Conservation (phyloP, 1,140 invertebrate genomes). For the Scaptomyza pallida region DNA sequence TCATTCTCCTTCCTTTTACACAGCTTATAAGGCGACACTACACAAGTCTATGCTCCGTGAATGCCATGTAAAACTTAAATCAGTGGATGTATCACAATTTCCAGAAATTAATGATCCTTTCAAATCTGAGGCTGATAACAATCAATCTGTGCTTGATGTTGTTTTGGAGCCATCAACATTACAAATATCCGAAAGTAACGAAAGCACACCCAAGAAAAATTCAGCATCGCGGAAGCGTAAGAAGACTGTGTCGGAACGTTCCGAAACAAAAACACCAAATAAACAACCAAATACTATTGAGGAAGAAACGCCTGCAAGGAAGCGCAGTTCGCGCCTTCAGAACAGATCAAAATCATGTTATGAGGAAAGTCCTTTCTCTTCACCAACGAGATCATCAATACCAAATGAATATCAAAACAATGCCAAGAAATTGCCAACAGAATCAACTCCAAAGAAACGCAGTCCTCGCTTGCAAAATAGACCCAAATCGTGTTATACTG, state of each 20-base stretch:
- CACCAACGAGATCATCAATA: background rate
- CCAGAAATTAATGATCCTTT: background rate
- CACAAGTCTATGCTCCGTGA: background rate
- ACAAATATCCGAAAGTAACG: too few species aligned
- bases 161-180: background rate
- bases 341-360: slow-evolving; percentile 19
- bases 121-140: background rate
- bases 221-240: background rate
- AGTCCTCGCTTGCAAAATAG: background rate
- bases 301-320: background rate
- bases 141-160: background rate
- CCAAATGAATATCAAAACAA: background rate
- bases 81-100: background rate
- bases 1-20: background rate
- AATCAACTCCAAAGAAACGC: background rate
- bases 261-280: background rate
- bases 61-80: slow-evolving; percentile 5
- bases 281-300: background rate
- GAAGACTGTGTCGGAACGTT: background rate
- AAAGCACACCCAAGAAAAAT: background rate
- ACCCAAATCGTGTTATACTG: slow-evolving; percentile 9
- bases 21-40: background rate
- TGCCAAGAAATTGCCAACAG: background rate
- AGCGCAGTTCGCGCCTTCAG: background rate
- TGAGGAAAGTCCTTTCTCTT: background rate